These are phyloP conservation scores for Microtus oregoni DNA, from an alignment of 2,113 vertebrate species.

Conservation along the genomic window DNA sequence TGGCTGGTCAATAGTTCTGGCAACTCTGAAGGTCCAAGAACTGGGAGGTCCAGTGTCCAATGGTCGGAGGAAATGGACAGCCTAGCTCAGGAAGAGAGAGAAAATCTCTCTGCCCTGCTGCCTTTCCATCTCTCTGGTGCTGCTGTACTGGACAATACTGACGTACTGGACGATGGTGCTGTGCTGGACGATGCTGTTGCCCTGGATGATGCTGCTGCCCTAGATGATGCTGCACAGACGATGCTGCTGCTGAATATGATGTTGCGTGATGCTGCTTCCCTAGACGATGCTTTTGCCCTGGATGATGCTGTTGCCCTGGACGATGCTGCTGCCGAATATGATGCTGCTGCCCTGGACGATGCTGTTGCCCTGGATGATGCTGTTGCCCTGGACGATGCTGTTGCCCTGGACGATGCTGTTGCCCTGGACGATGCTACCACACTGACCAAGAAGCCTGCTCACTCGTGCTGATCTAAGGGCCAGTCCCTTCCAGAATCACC, in stretches of 20 bases:
- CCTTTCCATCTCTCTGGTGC: not conserved
- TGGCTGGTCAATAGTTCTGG: not conserved
- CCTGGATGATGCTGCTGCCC: not conserved
- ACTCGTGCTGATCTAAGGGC: not conserved
- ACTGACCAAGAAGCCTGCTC: no score
- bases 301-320: no score
- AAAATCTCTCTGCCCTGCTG: no score
- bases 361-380: not conserved
- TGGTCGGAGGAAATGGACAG: not conserved
- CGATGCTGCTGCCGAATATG: no score
- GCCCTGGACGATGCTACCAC: no score
- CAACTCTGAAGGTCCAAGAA: not conserved
- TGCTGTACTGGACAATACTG: not conserved
- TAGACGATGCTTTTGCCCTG: no score
- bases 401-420: not conserved
- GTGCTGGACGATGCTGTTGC: no score
- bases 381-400: no score
- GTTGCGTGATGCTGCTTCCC: no score
- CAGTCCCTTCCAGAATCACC: not conserved
- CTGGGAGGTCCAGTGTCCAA: not conserved
- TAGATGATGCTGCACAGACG: rapidly evolving
- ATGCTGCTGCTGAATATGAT: no score
- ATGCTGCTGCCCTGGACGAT: no score
- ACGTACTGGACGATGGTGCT: no score
- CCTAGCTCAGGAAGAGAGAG: not conserved